Percentiles rank a stretch among this genome's conserved stretches.
Conservation (phyloP, 2,888 invertebrate species). For the Cheilosia scutellata region DNA sequence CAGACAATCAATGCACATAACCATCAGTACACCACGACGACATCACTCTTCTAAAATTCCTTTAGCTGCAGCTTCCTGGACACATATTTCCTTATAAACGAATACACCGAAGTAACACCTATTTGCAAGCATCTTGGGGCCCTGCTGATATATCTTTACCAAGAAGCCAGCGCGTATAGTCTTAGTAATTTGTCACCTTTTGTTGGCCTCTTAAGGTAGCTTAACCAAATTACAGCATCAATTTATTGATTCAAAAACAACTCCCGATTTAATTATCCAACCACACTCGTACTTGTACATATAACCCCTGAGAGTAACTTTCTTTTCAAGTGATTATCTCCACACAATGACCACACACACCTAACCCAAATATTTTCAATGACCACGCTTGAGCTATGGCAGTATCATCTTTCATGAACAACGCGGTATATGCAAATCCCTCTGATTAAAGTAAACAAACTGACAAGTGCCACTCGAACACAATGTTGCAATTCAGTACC, state of each 20-base stretch:
- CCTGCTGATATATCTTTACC: too few species aligned
- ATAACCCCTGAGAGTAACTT: not conserved
- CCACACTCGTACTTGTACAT: too few species aligned
- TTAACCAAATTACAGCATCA: not conserved
- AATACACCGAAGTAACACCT: too few species aligned
- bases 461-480: conserved; percentile 11
- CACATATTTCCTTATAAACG: too few species aligned
- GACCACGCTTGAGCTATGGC: conserved; percentile 12
- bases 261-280: conserved; percentile 24
- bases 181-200: not conserved
- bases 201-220: not conserved
- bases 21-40: too few species aligned
- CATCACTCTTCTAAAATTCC: too few species aligned
- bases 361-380: conserved; percentile 29
- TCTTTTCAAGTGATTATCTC: not conserved
- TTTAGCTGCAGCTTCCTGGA: too few species aligned
- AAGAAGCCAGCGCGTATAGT: not conserved
- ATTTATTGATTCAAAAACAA: not conserved
- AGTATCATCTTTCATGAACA: not conserved
- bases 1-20: too few species aligned
- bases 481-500: conserved; percentile 38
- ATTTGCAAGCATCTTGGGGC: too few species aligned
- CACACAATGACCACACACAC: conserved; percentile 9
- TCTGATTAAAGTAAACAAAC: conserved; percentile 44
- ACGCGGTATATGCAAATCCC: conserved; percentile 22